Base-by-base conservation (phyloP, 1,140 invertebrate genomes). In the Pseudomyrmex gracilis region DNA sequence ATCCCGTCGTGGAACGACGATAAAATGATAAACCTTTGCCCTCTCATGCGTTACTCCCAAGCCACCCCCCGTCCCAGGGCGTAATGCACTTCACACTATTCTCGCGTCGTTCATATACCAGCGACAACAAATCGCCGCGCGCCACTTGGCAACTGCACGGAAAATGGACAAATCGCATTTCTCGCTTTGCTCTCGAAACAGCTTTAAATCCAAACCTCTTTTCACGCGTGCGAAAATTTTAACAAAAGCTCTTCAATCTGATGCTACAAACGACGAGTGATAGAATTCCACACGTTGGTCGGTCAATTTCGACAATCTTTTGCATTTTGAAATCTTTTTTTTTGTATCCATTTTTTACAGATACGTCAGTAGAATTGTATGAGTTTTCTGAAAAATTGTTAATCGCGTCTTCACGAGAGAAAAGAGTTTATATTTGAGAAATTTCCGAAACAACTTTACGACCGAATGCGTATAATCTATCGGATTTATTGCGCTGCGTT, bases 11-110 rank as follows among this genome's bases (percentile, higher is more conserved):
- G 49, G 43, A 20, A 70, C 57, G 43, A 15, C 61, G 77, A 88
- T 88, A 88, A 88, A 88, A 78, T 77, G 77, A 88, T 88, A 88
- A 88, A 88, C 83, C 77, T 83, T 88, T 87, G 83, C 83, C 83
- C 83, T 24, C 15, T 76, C 64, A 57, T 85, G 77, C 86, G 61
- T 83, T 82, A 57, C 77, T 57, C 58, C 13, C 34, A 34, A 64
- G 45, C 71, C 60, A 87, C 5, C 34, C 5, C 34, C 73, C 74
- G 70, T 73, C 55, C 17, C 17, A 22, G 34, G 34, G 58, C 58
- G 45, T 86, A 83, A 77, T 86, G 78, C 49, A 60, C 58, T 67
- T n/a, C 22, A 43, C 22, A 43, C 60, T 43, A 17, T 55, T 20
- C 53, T 22, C 57, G 55, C 53, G 43, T 8, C 34, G 53, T 85